A percentile compares a stretch with the other conserved stretches of the same genome.
phyloP scores from a whole-genome alignment of 2,888 invertebrate species.

The Sarcophaga rosellei region DNA sequence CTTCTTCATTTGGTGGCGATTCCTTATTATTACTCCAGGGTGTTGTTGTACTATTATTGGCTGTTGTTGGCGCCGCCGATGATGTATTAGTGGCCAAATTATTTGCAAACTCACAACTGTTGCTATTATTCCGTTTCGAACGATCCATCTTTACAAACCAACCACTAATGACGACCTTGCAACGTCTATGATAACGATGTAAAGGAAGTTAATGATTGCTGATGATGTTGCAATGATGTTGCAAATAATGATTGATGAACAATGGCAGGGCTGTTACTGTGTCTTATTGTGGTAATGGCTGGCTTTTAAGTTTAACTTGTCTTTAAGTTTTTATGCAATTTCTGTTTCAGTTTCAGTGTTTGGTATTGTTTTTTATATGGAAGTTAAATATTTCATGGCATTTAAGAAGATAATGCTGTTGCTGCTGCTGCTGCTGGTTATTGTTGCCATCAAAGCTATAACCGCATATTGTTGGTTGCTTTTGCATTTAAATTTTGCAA shows the following conservation, averaged over 20 bases:
- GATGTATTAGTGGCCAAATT: slow-evolving; percentile 68
- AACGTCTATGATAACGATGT: slow-evolving; percentile 7
- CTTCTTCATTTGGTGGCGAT: slow-evolving; percentile 76
- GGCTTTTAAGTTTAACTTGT: background rate
- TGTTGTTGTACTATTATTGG: slow-evolving; percentile 67
- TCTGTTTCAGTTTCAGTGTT: background rate
- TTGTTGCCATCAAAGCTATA: slow-evolving; percentile 54
- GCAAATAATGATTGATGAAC: slow-evolving; percentile 20
- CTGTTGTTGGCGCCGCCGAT: slow-evolving; percentile 56
- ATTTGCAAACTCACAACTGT: slow-evolving; percentile 73
- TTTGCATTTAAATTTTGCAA: slow-evolving; percentile 57
- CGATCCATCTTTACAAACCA: slow-evolving; percentile 74
- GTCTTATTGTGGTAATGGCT: slow-evolving; percentile 32
- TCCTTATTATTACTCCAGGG: slow-evolving; percentile 78
- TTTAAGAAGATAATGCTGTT: background rate
- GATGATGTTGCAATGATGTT: slow-evolving; percentile 4
- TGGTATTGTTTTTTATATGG: background rate
- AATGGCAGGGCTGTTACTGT: slow-evolving; percentile 37
- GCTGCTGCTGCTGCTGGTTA: background rate
- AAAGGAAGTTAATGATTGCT: background rate
- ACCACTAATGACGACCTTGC: slow-evolving; percentile 1
- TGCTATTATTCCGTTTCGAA: slow-evolving; percentile 73
- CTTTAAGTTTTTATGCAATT: slow-evolving; percentile 36
- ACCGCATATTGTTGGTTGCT: slow-evolving; percentile 58
- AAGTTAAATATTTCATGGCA: background rate